Evolutionary conservation across 2,797 vertebrate genomes (phyloP).

Genomic region (Botia almorhae): DNA sequence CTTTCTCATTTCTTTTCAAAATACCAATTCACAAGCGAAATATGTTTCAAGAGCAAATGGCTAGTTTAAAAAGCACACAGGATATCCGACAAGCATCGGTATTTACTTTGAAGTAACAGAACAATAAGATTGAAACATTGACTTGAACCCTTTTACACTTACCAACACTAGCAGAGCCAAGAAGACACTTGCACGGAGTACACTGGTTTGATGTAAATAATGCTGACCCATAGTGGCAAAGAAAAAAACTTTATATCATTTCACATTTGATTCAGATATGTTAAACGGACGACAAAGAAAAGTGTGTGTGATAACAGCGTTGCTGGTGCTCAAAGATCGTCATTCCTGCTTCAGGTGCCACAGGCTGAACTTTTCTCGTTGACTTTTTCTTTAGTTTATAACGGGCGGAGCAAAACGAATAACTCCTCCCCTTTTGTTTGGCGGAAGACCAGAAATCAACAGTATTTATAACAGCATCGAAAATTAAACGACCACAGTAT

Average conservation of each 20-base stretch:
- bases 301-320: neutral
- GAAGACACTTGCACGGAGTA: constrained; percentile 29
- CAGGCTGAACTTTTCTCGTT: neutral
- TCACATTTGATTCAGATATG: neutral
- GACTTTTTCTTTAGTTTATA: neutral
- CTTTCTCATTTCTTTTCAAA: neutral
- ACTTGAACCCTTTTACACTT: neutral
- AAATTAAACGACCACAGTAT: no score
- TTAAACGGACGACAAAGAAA: neutral
- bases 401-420: neutral
- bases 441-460: neutral
- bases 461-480: no score
- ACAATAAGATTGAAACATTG: neutral
- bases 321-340: neutral
- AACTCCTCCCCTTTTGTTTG: neutral
- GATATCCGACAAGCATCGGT: neutral
- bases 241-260: constrained; percentile 13
- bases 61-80: neutral
- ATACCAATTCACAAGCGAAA: neutral
- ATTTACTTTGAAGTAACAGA: neutral
- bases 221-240: constrained; percentile 28
- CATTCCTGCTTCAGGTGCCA: constrained; percentile 32
- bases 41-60: neutral
- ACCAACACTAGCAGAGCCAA: constrained; percentile 39
- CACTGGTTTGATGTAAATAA: constrained; percentile 13